Percentiles rank a stretch among this genome's conserved stretches.
Evolutionary conservation across 2,113 vertebrate genomes (phyloP).

Genomic region (Eulemur rufifrons): DNA sequence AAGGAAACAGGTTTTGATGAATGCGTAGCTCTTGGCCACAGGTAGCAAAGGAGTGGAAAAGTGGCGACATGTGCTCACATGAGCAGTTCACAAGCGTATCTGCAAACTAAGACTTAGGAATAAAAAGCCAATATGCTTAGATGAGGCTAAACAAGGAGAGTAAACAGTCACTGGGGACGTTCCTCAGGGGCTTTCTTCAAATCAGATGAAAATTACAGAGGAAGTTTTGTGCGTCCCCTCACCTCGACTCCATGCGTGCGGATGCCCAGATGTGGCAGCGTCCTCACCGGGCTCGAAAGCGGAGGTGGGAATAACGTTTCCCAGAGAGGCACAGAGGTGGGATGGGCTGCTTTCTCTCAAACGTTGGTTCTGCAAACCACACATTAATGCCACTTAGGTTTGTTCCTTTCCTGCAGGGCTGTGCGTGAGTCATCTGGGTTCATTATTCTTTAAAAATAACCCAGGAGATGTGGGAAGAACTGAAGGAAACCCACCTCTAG

Average conservation of each 20-base stretch:
- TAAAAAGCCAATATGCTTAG: not conserved
- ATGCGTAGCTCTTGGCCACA: fast-evolving
- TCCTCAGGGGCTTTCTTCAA: not conserved
- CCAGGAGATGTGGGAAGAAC: not conserved
- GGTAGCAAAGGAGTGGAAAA: not conserved
- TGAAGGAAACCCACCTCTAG: not conserved
- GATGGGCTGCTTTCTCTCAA: not conserved
- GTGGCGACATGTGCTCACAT: not conserved
- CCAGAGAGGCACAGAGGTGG: not conserved
- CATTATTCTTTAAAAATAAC: slow-evolving; percentile 74
- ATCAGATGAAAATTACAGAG: not conserved
- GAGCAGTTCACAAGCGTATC: not conserved
- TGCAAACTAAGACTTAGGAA: not conserved
- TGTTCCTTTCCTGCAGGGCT: slow-evolving; percentile 37
- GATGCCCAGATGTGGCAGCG: not conserved
- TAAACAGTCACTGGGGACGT: not conserved
- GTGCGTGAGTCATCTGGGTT: slow-evolving; percentile 53
- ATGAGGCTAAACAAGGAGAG: not conserved
- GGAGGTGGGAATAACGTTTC: not conserved
- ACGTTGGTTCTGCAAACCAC: not conserved
- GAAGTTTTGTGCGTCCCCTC: not conserved
- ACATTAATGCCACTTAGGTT: slow-evolving; percentile 8
- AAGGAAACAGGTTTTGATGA: not conserved
- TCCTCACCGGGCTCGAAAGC: not conserved
- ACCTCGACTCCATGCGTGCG: not conserved